A percentile compares a stretch with the other conserved stretches of the same genome.
Conservation (phyloP, 1,140 invertebrate genomes). For the Globodera ellingtonae region DNA sequence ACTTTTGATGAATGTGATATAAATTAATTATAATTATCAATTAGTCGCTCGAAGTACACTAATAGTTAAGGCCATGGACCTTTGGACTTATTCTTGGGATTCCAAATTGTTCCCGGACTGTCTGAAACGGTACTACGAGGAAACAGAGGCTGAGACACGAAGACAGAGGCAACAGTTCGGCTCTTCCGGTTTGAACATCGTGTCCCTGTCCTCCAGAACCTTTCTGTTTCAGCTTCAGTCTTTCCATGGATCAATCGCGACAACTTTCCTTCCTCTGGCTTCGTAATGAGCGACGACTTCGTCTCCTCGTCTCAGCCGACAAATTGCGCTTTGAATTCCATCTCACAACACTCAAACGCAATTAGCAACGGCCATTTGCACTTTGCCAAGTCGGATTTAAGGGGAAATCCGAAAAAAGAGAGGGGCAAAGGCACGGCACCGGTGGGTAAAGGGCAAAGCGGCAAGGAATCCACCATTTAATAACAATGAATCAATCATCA, state of each 20-base stretch:
- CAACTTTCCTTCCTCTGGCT: background rate
- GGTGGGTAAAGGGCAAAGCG: too few species aligned
- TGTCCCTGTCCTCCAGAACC: background rate
- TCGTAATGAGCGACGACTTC: background rate
- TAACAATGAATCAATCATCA: too few species aligned
- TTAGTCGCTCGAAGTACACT: background rate
- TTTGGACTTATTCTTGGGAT: conserved; percentile 43
- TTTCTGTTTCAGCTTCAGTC: too few species aligned
- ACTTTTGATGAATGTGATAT: conserved; percentile 21
- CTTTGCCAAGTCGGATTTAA: background rate
- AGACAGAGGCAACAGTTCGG: background rate
- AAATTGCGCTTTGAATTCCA: background rate
- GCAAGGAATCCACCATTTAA: background rate
- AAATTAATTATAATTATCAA: background rate
- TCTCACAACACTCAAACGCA: background rate
- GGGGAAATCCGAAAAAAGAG: background rate
- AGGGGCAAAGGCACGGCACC: too few species aligned
- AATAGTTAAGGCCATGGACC: conserved; percentile 35
- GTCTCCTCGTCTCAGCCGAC: background rate
- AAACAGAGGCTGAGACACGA: conserved; percentile 13
- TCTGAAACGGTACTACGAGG: conserved; percentile 18
- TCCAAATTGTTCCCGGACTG: conserved; percentile 35
- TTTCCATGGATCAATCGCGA: too few species aligned
- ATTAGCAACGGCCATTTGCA: background rate
- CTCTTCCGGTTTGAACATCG: background rate